Percentiles rank a stretch among this genome's conserved stretches.
These are phyloP conservation scores for Carcharodon carcharias DNA, from an alignment of 2,797 vertebrate genomes.

Conservation along the genomic window DNA sequence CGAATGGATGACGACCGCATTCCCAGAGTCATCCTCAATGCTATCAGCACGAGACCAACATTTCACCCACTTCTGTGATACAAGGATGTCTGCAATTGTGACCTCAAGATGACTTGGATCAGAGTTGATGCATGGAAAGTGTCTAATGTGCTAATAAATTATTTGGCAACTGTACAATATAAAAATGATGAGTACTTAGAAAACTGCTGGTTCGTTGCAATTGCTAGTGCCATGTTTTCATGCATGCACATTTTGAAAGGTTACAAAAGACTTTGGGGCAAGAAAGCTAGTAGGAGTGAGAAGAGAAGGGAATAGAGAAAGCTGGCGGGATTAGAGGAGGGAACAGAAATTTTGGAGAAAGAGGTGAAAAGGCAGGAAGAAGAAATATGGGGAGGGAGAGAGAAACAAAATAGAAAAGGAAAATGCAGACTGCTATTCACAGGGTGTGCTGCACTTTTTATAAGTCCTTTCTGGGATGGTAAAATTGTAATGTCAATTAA, in stretches of 20 bases:
- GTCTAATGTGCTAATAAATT: background rate
- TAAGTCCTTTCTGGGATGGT: background rate
- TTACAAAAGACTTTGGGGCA: background rate
- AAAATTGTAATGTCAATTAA: background rate
- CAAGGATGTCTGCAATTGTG: too few relatives aligned
- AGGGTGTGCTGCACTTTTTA: background rate
- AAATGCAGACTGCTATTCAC: conserved; percentile 37
- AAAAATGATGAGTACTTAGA: background rate
- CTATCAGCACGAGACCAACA: too few relatives aligned
- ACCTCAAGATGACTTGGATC: too few relatives aligned
- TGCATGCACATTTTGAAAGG: background rate
- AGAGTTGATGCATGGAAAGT: too few relatives aligned
- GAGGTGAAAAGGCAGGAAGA: conserved; percentile 38
- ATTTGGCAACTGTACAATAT: background rate
- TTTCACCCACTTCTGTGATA: too few relatives aligned
- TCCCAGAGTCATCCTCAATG: too few relatives aligned
- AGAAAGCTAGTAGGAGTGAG: background rate
- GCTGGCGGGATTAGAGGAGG: background rate
- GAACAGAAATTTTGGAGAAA: background rate
- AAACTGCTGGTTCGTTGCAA: background rate
- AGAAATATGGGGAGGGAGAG: conserved; percentile 42
- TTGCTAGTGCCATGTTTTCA: background rate
- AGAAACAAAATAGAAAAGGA: conserved; percentile 45
- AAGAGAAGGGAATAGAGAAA: background rate
- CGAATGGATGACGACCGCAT: too few relatives aligned